phyloP scores from a whole-genome alignment of 2,113 vertebrate genomes.

The Pipra filicauda region DNA sequence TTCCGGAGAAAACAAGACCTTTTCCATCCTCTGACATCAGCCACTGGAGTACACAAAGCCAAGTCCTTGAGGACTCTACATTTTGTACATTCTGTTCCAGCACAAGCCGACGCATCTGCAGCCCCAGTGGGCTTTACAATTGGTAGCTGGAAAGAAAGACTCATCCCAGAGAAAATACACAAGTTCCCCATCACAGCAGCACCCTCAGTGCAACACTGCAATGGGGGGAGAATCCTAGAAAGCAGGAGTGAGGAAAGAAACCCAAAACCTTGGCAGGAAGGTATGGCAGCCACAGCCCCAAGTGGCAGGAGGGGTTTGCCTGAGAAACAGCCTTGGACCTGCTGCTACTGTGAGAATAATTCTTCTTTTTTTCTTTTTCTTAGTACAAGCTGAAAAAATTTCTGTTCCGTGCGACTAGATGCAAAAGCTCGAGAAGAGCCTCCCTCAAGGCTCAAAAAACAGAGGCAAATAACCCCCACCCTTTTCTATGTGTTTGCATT shows the following conservation, averaged over 20 bases:
- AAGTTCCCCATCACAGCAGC: neutral
- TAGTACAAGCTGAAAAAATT: neutral
- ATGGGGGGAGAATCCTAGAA: neutral
- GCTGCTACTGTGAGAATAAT: neutral
- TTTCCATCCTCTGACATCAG: constrained; percentile 53
- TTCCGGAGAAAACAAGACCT: constrained; percentile 35
- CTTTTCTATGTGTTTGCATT: neutral
- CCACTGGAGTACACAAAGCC: constrained; percentile 25
- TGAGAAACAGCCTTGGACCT: neutral
- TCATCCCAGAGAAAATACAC: neutral
- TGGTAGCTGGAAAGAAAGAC: neutral
- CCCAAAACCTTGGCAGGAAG: neutral
- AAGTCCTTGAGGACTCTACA: constrained; percentile 36
- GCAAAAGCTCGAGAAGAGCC: neutral
- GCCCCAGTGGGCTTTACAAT: neutral
- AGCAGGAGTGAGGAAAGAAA: neutral
- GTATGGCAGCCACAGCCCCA: fast-evolving
- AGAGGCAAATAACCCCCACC: neutral
- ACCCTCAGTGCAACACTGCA: neutral
- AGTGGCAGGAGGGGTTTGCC: neutral
- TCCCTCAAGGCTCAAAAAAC: neutral
- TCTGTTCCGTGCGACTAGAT: neutral
- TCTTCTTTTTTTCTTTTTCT: neutral
- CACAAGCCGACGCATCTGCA: neutral
- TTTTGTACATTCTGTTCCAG: constrained; percentile 52